Percentiles rank a stretch among this genome's conserved stretches.
phyloP scores from a whole-genome alignment of 1,140 invertebrate species.

The Centruroides vittatus region DNA sequence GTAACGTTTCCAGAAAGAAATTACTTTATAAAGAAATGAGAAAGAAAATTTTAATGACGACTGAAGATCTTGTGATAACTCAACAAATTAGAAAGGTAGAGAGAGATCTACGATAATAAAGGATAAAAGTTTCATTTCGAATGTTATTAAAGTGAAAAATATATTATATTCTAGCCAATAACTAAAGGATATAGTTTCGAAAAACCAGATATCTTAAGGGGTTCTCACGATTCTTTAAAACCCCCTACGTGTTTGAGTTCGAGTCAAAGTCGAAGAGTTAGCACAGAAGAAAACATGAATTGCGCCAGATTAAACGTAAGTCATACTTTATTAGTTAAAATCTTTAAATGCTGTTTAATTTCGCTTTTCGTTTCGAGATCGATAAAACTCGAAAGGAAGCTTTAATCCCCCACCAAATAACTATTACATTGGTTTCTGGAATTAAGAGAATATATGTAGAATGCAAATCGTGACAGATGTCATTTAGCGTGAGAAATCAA shows the following conservation, averaged over 20 bases:
- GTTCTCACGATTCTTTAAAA: slow-evolving; percentile 50
- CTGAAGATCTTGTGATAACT: neutral
- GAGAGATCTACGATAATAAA: neutral
- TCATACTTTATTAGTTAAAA: neutral
- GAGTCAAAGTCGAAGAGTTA: slow-evolving; percentile 22
- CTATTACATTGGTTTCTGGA: slow-evolving; percentile 46
- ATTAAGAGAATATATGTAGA: slow-evolving; percentile 47
- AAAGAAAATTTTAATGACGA: neutral
- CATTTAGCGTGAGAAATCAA: no score
- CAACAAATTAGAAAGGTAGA: neutral
- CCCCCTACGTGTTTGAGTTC: slow-evolving; percentile 38
- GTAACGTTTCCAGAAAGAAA: neutral
- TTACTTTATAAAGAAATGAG: neutral
- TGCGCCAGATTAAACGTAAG: neutral
- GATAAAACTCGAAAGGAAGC: slow-evolving; percentile 40
- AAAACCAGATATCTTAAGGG: slow-evolving; percentile 62
- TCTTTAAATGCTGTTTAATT: neutral
- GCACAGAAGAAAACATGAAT: slow-evolving; percentile 13
- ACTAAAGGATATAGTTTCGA: slow-evolving; percentile 29
- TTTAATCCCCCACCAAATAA: slow-evolving; percentile 38
- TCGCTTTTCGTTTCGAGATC: neutral
- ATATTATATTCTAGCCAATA: neutral
- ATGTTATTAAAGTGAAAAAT: neutral
- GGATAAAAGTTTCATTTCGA: no score
- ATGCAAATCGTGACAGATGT: no score